Evolutionary conservation across 2,113 vertebrate species (phyloP).

Genomic region (Perca fluviatilis): DNA sequence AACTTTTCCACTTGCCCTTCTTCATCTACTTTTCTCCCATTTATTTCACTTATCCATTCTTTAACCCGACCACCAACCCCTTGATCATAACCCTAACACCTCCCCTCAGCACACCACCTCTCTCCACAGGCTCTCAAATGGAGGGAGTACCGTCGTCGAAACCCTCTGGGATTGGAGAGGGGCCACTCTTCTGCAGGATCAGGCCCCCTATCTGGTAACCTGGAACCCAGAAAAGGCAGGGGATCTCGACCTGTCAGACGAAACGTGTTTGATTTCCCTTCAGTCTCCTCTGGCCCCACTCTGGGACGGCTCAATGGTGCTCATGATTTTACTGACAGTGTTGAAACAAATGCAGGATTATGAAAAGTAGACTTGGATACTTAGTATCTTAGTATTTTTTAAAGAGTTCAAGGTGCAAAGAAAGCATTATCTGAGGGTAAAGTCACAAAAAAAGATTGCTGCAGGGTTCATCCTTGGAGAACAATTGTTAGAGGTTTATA

Average conservation of each 20-base stretch:
- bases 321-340: constrained; percentile 48
- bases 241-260: constrained; percentile 80
- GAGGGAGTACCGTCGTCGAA: constrained; percentile 95
- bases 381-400: neutral
- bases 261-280: constrained; percentile 93
- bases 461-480: no score
- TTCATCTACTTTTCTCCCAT: constrained; percentile 4
- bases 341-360: neutral
- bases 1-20: neutral
- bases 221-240: constrained; percentile 85
- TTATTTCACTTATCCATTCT: neutral
- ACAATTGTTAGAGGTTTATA: neutral
- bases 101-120: constrained; percentile 91
- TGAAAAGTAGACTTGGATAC: neutral
- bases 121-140: constrained; percentile 97
- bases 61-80: constrained; percentile 1
- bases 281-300: constrained; percentile 75
- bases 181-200: constrained; percentile 64
- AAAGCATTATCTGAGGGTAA: neutral
- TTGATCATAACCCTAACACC: constrained; percentile 24
- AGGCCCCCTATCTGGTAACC: constrained; percentile 69
- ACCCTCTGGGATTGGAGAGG: constrained; percentile 92
- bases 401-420: neutral
- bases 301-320: constrained; percentile 88
- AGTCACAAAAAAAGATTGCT: neutral